These are phyloP conservation scores for Darevskia nairensis DNA, from an alignment of 2,797 vertebrate genomes.

Conservation along the genomic window DNA sequence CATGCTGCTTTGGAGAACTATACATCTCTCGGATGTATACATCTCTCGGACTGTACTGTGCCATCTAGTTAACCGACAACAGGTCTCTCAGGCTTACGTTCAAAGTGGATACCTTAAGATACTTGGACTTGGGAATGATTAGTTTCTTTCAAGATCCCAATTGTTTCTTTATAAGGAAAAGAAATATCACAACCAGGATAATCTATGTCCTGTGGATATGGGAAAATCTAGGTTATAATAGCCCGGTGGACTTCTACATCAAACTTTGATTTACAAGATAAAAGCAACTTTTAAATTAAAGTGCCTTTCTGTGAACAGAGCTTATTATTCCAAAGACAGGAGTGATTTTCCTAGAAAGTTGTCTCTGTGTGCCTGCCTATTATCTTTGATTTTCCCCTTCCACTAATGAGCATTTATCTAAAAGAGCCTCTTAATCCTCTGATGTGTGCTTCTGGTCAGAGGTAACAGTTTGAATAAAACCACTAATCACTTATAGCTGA, in stretches of 20 bases:
- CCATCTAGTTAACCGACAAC: conserved; percentile 74
- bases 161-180: conserved; percentile 74
- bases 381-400: conserved; percentile 82
- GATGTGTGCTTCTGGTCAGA: conserved; percentile 85
- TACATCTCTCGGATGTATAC: conserved; percentile 44
- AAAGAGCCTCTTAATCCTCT: conserved; percentile 84
- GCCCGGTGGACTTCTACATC: conserved; percentile 75
- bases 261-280: conserved; percentile 85
- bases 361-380: conserved; percentile 82
- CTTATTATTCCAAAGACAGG: conserved; percentile 82
- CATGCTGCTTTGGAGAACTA: conserved; percentile 66
- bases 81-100: conserved; percentile 49
- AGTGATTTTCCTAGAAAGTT: conserved; percentile 84
- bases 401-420: conserved; percentile 86
- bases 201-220: conserved; percentile 82
- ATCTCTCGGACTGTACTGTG: conserved; percentile 60
- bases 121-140: conserved; percentile 71
- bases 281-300: conserved; percentile 86
- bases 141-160: conserved; percentile 64
- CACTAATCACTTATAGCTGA: conserved; percentile 85
- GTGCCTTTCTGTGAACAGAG: conserved; percentile 79
- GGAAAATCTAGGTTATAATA: conserved; percentile 85
- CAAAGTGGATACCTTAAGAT: conserved; percentile 69
- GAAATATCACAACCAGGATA: conserved; percentile 78
- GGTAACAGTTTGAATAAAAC: conserved; percentile 87